Percentiles rank a stretch among this genome's conserved stretches.
Evolutionary conservation across 2,888 invertebrate species (phyloP).

Genomic region (Nomada fabriciana): DNA sequence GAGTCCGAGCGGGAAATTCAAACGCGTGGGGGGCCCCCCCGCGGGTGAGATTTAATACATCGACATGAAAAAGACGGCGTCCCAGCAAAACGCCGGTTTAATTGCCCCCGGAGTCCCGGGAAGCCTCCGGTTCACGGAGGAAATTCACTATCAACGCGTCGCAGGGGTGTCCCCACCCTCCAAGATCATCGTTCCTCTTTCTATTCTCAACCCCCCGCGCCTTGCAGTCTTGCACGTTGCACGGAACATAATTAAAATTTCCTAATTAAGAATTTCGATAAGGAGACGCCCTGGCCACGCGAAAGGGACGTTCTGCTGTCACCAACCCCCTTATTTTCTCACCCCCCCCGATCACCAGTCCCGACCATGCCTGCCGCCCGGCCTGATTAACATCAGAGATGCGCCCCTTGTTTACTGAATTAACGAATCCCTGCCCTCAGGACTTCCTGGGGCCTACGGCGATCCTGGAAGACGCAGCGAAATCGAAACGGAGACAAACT

Average conservation of each 20-base stretch:
- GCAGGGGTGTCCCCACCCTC: conserved; percentile 56
- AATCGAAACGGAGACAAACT: not conserved
- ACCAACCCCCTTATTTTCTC: conserved; percentile 35
- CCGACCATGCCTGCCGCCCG: conserved; percentile 18
- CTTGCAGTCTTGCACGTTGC: not conserved
- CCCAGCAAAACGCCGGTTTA: conserved; percentile 67
- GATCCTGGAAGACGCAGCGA: conserved; percentile 13
- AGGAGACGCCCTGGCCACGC: conserved; percentile 69
- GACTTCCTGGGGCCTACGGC: not conserved
- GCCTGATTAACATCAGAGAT: conserved; percentile 57
- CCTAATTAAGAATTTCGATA: conserved; percentile 84
- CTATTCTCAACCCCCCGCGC: not conserved
- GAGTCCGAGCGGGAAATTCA: no score
- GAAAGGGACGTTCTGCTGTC: conserved; percentile 55
- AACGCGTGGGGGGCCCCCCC: not conserved
- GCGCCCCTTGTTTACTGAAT: conserved; percentile 60
- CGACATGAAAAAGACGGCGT: conserved; percentile 42
- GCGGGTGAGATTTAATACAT: conserved; percentile 65
- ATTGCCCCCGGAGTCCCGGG: conserved; percentile 60
- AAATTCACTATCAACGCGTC: conserved; percentile 69
- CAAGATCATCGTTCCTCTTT: conserved; percentile 24
- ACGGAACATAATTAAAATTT: conserved; percentile 84
- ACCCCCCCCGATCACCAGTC: conserved; percentile 19
- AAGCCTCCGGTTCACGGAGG: conserved; percentile 20
- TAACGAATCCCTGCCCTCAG: conserved; percentile 55